phyloP scores from a whole-genome alignment of 2,888 invertebrate species.

The Xanthia togata region DNA sequence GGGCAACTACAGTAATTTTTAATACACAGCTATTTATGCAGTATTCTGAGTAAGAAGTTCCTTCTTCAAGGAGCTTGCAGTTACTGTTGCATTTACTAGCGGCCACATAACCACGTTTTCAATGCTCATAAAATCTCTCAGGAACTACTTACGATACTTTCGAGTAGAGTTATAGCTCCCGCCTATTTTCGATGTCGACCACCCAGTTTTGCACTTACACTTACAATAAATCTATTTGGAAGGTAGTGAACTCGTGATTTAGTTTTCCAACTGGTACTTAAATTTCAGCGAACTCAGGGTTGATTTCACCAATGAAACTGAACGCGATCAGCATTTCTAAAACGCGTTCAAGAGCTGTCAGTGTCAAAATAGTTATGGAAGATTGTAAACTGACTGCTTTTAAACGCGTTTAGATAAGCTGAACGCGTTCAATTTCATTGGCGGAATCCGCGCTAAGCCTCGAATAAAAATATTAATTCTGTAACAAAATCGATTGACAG shows the following conservation, averaged over 20 bases:
- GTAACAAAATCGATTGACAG: background rate
- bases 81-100: constrained; percentile 3
- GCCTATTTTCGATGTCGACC: constrained; percentile 34
- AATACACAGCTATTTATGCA: background rate
- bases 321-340: too few species aligned
- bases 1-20: background rate
- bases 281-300: constrained; percentile 6
- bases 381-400: too few species aligned
- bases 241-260: constrained; percentile 32
- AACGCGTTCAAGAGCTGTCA: too few species aligned
- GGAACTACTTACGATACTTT: constrained; percentile 40
- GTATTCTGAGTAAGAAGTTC: background rate
- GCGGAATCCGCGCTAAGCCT: background rate
- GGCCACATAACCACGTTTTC: constrained; percentile 7
- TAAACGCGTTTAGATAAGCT: too few species aligned
- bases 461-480: background rate
- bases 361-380: too few species aligned
- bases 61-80: background rate
- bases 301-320: too few species aligned
- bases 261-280: constrained; percentile 19
- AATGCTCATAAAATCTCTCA: constrained; percentile 34
- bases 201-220: constrained; percentile 46
- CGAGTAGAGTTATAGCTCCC: constrained; percentile 18
- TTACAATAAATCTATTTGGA: constrained; percentile 50
- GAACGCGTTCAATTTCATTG: too few species aligned